phyloP scores from a whole-genome alignment of 2,113 vertebrate genomes.

The Centropus bengalensis region DNA sequence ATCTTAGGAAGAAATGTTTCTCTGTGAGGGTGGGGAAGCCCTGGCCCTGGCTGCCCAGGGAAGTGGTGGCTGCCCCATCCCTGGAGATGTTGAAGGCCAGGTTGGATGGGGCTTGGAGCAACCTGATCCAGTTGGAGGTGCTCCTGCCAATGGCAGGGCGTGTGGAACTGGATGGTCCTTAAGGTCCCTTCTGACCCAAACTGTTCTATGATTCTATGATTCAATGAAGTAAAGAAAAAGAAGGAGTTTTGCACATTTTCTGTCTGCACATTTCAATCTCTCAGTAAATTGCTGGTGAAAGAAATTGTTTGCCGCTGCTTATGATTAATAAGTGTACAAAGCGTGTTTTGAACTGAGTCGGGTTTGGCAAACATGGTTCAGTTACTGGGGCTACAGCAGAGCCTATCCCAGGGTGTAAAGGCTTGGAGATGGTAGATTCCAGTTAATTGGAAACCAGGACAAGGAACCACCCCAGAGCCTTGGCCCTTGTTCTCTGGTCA shows the following conservation, averaged over 20 bases:
- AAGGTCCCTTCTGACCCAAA: too few species aligned
- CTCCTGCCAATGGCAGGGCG: too few species aligned
- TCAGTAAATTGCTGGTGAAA: background rate
- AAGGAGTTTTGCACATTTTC: background rate
- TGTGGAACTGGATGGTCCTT: too few species aligned
- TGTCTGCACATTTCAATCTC: background rate
- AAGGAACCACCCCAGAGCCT: background rate
- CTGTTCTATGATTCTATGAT: too few species aligned
- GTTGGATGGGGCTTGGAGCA: too few species aligned
- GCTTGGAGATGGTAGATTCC: background rate
- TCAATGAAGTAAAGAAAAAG: background rate
- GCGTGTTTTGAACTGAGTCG: background rate
- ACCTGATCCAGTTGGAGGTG: too few species aligned
- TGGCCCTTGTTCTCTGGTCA: background rate
- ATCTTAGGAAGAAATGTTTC: too few species aligned
- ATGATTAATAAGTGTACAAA: background rate
- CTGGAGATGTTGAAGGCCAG: too few species aligned
- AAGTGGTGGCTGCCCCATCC: too few species aligned
- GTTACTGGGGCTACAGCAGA: slow-evolving; percentile 10
- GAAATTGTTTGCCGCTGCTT: background rate
- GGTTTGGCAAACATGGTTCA: background rate
- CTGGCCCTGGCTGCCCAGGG: too few species aligned
- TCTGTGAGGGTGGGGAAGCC: too few species aligned
- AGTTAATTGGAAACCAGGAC: background rate
- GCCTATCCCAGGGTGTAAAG: background rate